Evolutionary conservation across 2,113 vertebrate genomes (phyloP).

Genomic region (Blennius ocellaris): DNA sequence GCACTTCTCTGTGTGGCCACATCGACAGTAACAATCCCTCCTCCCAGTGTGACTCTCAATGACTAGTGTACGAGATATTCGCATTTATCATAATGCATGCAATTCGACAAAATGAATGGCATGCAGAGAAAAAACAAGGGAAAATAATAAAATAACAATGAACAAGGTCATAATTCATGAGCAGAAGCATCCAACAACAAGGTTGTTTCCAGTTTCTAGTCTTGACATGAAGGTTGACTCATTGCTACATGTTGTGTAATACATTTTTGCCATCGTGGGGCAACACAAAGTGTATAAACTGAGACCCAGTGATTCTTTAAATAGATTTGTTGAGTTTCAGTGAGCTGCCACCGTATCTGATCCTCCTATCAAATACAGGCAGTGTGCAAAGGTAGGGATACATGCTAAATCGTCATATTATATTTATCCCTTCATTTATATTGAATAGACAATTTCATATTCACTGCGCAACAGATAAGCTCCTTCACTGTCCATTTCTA

Average conservation of each 20-base stretch:
- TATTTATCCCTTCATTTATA: too few relatives aligned
- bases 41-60: constrained; percentile 16
- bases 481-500: too few relatives aligned
- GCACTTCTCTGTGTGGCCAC: constrained; percentile 6
- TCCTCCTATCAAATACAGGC: neutral
- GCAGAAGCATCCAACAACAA: neutral
- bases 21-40: neutral
- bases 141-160: too few relatives aligned
- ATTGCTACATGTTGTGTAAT: constrained; percentile 9
- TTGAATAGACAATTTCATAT: too few relatives aligned
- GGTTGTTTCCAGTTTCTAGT: neutral
- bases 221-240: constrained; percentile 6
- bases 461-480: too few relatives aligned
- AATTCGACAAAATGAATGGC: neutral
- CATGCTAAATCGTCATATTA: neutral
- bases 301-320: constrained; percentile 18
- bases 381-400: neutral
- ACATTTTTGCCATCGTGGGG: constrained; percentile 5
- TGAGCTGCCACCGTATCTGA: neutral
- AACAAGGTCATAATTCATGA: neutral
- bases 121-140: neutral
- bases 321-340: neutral
- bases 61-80: constrained; percentile 41
- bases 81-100: constrained; percentile 30
- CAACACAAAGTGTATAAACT: neutral